phyloP scores from a whole-genome alignment of 2,888 invertebrate genomes.

The Crepidodera aurea region DNA sequence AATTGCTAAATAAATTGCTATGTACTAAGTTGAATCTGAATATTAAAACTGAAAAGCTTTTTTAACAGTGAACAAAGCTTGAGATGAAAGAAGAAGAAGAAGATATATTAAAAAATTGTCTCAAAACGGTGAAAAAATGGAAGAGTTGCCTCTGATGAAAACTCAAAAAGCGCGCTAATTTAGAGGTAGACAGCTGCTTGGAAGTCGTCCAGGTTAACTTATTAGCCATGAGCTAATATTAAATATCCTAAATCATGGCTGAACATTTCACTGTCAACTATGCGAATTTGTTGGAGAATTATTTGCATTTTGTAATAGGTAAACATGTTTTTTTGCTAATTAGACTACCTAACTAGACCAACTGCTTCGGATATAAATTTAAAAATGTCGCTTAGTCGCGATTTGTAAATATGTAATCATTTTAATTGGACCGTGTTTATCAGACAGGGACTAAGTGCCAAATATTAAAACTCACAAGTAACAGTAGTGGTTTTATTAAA shows the following conservation, averaged over 20 bases:
- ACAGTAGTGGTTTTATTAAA: too few species aligned
- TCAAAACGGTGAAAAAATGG: not conserved
- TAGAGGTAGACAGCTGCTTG: constrained; percentile 48
- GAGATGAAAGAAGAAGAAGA: too few species aligned
- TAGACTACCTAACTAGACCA: constrained; percentile 17
- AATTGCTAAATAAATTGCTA: too few species aligned
- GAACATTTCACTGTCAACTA: constrained; percentile 41
- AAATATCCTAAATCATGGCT: constrained; percentile 40
- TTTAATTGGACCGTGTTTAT: too few species aligned
- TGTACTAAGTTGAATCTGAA: too few species aligned
- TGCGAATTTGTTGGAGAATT: constrained; percentile 19
- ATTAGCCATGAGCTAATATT: constrained; percentile 43
- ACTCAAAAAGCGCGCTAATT: constrained; percentile 43
- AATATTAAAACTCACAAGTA: too few species aligned
- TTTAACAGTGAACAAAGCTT: too few species aligned
- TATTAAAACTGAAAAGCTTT: too few species aligned
- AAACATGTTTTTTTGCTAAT: constrained; percentile 29
- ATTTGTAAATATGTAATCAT: too few species aligned
- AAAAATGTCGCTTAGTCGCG: constrained; percentile 3
- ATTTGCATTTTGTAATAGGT: constrained; percentile 22
- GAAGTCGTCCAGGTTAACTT: constrained; percentile 44
- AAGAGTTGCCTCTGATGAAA: not conserved
- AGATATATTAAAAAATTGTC: too few species aligned
- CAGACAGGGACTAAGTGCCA: too few species aligned
- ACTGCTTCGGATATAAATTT: constrained; percentile 17